A percentile compares a stretch with the other conserved stretches of the same genome.
Conservation (phyloP, 2,113 vertebrate genomes). For the Centrocercus urophasianus region DNA sequence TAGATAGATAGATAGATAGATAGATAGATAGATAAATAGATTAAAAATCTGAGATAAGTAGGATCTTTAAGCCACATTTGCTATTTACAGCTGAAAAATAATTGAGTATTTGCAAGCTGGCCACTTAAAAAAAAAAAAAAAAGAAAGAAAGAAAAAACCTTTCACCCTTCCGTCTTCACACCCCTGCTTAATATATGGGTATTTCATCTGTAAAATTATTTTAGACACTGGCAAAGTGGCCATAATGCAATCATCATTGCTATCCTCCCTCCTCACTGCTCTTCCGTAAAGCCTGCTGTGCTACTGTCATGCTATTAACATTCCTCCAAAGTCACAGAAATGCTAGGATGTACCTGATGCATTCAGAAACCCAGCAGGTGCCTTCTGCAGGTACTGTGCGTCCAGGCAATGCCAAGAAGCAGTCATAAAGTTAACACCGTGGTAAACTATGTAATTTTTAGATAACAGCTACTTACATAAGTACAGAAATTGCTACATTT, state of each 20-base stretch:
- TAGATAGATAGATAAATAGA: neutral
- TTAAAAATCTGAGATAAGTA: neutral
- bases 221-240: constrained; percentile 27
- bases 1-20: no score
- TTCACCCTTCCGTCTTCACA: neutral
- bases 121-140: constrained; percentile 21
- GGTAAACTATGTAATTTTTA: constrained; percentile 68
- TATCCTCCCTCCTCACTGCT: constrained; percentile 10
- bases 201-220: constrained; percentile 58
- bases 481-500: constrained; percentile 70
- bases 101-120: neutral
- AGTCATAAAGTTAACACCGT: constrained; percentile 65
- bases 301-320: constrained; percentile 64
- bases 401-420: constrained; percentile 53
- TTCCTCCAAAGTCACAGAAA: constrained; percentile 32
- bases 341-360: constrained; percentile 59
- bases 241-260: constrained; percentile 36
- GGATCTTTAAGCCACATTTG: neutral
- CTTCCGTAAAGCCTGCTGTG: constrained; percentile 24
- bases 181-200: constrained; percentile 25
- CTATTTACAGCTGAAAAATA: constrained; percentile 26
- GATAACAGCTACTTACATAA: constrained; percentile 65
- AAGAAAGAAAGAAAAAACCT: constrained; percentile 20
- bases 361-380: constrained; percentile 70
- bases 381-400: constrained; percentile 35